Evolutionary conservation across 2,888 invertebrate species (phyloP), one percentile per base, ranked within the genome.

Genomic region (Alloplasta piceator): DNA sequence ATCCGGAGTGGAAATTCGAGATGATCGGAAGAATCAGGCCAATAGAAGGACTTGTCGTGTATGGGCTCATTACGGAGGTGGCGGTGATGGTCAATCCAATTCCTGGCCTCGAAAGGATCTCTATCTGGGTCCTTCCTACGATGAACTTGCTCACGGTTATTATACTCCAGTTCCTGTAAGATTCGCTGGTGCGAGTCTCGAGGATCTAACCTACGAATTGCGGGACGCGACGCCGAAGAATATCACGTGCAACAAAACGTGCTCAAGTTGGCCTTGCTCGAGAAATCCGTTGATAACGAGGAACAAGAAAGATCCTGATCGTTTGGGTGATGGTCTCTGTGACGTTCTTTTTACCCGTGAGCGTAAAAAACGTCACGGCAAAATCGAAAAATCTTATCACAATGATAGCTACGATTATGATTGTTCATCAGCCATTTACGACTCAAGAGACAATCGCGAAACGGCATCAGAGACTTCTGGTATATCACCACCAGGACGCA

Each of bases 51-150:
- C 36, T 9, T 82, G 61, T 41, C 86, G 87, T 77, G 70, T 89
- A n/a, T 89, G 89, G 88, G 80, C 85, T 4, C 89, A 82, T 10
- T 87, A 89, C 50, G 87, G 87, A 5, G 89, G 87, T 4, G 87
- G 86, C 0, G 87, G 86, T 10, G 89, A 89, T 46, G 84, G 82
- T 78, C 16, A 75, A 83, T 66, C 82, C 55, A 75, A 83, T 43
- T 86, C 82, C 82, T 95, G 95, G 95, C 91, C 92, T 0, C 93
- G 94, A 68, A 94, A 94, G 86, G 90, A 94, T 87, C 86, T 95
- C 63, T 95, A 94, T 87, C 90, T 95, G 60, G 95, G 95, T 10
- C 83, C 87, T 4, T 58, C 82, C 0, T 86, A 87, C 77, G 78
- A 87, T 9, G 87, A 90, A 26, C 80, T 91, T 4, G 50, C 79